These are phyloP conservation scores for Cepaea hortensis DNA, from an alignment of 2,888 invertebrate genomes.

Conservation along the genomic window DNA sequence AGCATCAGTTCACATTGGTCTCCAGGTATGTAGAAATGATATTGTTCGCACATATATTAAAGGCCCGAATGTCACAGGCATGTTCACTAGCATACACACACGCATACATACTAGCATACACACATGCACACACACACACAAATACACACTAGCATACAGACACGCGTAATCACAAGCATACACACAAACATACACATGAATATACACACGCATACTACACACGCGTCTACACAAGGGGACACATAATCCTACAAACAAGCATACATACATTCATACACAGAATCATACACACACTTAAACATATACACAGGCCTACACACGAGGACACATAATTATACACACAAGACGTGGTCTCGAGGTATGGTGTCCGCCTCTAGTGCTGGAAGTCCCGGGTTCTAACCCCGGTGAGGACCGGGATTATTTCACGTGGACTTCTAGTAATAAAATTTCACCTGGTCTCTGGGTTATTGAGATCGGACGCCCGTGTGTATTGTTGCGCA, in stretches of 20 bases:
- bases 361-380: too few relatives aligned
- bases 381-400: too few relatives aligned
- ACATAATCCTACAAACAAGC: background rate
- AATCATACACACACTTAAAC: background rate
- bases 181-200: background rate
- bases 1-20: too few relatives aligned
- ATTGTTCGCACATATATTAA: too few relatives aligned
- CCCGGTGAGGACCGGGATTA: too few relatives aligned
- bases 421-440: too few relatives aligned
- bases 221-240: background rate
- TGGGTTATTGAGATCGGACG: too few relatives aligned
- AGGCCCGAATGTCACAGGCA: background rate
- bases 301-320: constrained; percentile 8
- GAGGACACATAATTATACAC: constrained; percentile 15
- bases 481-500: too few relatives aligned
- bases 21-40: too few relatives aligned
- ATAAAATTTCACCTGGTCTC: too few relatives aligned
- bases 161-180: background rate
- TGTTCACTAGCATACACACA: background rate
- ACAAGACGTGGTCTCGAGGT: background rate
- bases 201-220: background rate
- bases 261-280: background rate
- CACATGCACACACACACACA: background rate
- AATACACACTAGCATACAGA: background rate
- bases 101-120: background rate